Evolutionary conservation across 2,797 vertebrate species (phyloP).

Genomic region (Lindbergichthys nudifrons): DNA sequence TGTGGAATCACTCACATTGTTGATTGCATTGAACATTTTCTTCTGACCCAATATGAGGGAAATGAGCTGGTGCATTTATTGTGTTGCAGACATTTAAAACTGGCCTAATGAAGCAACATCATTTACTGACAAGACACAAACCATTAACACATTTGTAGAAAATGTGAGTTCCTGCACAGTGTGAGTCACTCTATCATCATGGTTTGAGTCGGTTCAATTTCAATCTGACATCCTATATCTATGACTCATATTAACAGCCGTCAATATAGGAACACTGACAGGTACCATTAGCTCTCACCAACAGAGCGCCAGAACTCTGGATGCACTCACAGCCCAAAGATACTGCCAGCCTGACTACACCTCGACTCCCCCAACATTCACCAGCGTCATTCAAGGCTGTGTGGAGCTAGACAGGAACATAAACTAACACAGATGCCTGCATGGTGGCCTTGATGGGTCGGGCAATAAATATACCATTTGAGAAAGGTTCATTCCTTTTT

Average conservation of each 20-base stretch:
- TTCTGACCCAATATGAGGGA: constrained; percentile 30
- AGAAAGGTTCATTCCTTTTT: constrained; percentile 48
- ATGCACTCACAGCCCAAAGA: constrained; percentile 18
- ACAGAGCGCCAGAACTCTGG: neutral
- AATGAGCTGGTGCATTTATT: constrained; percentile 19
- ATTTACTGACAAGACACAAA: neutral
- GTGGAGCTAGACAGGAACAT: constrained; percentile 40
- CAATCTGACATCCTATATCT: neutral
- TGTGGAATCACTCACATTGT: constrained; percentile 32
- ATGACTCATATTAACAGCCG: constrained; percentile 1
- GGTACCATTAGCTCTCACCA: constrained; percentile 22
- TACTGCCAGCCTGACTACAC: constrained; percentile 22
- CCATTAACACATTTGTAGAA: constrained; percentile 1
- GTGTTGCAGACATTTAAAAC: constrained; percentile 7
- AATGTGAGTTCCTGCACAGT: constrained; percentile 1
- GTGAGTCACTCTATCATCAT: neutral
- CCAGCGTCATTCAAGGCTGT: constrained; percentile 16
- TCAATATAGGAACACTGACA: neutral
- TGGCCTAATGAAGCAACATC: neutral
- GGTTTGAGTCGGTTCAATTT: neutral
- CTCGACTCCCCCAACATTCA: constrained; percentile 22
- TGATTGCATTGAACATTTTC: constrained; percentile 40
- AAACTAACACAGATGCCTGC: constrained; percentile 51
- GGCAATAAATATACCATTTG: constrained; percentile 54
- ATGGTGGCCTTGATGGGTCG: constrained; percentile 47